A percentile compares a stretch with the other conserved stretches of the same genome.
Evolutionary conservation across 2,797 vertebrate genomes (phyloP).

Genomic region (Ctenosaura bakeri): DNA sequence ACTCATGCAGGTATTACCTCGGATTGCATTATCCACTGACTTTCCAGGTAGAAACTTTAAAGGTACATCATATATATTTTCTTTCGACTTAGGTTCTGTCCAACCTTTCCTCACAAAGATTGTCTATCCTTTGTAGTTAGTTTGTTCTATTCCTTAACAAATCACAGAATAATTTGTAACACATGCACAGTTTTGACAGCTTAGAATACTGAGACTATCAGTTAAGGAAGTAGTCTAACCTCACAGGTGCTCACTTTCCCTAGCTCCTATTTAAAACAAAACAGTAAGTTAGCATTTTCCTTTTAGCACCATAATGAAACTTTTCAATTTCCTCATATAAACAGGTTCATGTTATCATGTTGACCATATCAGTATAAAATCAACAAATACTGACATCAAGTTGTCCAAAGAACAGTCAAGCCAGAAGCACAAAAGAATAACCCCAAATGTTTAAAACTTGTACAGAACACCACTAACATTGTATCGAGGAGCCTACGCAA

Average conservation of each 20-base stretch:
- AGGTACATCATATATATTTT: no score
- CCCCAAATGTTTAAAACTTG: not conserved
- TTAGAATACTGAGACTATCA: not conserved
- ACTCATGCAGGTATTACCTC: no score
- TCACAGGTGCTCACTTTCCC: conserved; percentile 1
- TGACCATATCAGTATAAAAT: not conserved
- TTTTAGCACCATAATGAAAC: not conserved
- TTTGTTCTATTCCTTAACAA: not conserved
- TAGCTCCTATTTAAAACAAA: not conserved
- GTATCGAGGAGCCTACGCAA: not conserved
- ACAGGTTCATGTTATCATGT: not conserved
- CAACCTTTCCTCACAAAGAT: not conserved
- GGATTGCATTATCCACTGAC: no score
- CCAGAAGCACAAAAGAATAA: not conserved
- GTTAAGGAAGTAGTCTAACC: not conserved
- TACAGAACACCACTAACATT: not conserved
- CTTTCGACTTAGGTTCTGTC: no score
- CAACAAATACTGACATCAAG: not conserved
- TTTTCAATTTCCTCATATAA: not conserved
- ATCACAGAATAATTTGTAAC: not conserved
- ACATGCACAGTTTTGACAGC: not conserved
- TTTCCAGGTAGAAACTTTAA: no score
- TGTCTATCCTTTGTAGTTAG: not conserved
- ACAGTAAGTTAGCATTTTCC: not conserved
- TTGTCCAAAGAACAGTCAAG: not conserved